Evolutionary conservation across 1,140 invertebrate genomes (phyloP), one percentile per base, ranked within the genome.

Genomic region (Varroa destructor): DNA sequence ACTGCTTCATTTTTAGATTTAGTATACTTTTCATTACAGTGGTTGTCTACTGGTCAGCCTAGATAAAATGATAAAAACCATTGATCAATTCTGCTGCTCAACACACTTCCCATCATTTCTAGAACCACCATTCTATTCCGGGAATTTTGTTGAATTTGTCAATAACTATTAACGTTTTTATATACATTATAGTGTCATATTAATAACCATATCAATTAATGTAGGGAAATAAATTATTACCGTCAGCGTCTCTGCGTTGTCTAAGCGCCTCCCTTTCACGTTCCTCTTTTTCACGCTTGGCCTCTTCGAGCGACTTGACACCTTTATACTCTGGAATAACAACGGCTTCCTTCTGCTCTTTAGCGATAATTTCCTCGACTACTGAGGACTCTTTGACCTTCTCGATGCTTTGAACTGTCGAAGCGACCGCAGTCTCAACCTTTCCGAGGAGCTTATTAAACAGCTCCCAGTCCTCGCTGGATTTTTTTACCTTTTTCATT

Each of bases 381-480:
- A 67, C 61, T 12, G 61, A 67, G 14, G 61, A 67, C 12, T 67
- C 61, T 37, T 67, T 40, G 61, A 67, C 12, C 46, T 67, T 67
- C 37, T 67, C 61, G 61, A 25, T 67, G 37, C 12, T 67, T 40
- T 67, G 61, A 2, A n/a, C 37, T 3, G 61, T 67, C 37, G 61
- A 67, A 40, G 40, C 40, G 10, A 67, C 61, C 14, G 61, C 37
- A 46, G 61, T 67, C 46, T 67, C 61, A 46, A 67, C 61, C 37
- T 67, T 67, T 14, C 61, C 61, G 12, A 67, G 37, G 14, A 67
- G 37, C 37, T 67, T 67, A 46, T 67, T 67, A 37, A 67, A 67
- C 1, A 67, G 37, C 61, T 67, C 61, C 61, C 61, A 67, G 46
- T 67, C 61, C 36, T 67, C 61, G 61, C 61, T 67, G 40, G 61